These are phyloP conservation scores for Flabesymbios commensalis DNA, from an alignment of 2,888 invertebrate species.

Conservation along the genomic window DNA sequence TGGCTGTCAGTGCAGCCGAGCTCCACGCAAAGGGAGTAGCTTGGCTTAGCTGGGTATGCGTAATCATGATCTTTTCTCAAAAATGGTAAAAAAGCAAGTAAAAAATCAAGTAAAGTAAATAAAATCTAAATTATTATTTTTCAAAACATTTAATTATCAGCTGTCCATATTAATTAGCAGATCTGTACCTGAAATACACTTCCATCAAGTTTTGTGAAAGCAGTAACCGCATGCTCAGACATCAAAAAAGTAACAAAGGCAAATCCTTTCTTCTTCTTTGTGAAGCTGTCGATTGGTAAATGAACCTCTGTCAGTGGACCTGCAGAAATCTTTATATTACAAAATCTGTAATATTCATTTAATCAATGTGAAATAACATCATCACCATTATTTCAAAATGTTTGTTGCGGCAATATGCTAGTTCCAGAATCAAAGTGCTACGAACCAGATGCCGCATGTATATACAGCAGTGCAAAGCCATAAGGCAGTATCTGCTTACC, in stretches of 20 bases:
- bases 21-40: no score
- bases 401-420: no score
- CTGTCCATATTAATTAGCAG: not conserved
- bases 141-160: not conserved
- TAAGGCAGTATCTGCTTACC: no score
- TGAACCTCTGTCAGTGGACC: conserved; percentile 85
- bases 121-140: conserved; percentile 1
- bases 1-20: no score
- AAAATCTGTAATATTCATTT: not conserved
- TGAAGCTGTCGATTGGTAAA: conserved; percentile 82
- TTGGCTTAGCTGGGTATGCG: no score
- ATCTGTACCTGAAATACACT: conserved; percentile 73
- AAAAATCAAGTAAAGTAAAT: not conserved
- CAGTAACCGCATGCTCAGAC: conserved; percentile 91
- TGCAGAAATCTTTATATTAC: no score
- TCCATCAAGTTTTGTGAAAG: conserved; percentile 88
- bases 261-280: conserved; percentile 87
- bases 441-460: no score
- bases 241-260: conserved; percentile 89
- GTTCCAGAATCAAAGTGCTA: no score
- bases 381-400: no score
- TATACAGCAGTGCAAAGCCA: no score
- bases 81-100: not conserved
- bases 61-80: no score
- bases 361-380: no score